Evolutionary conservation across 2,113 vertebrate genomes (phyloP).

Genomic region (Lichenostomus cassidix): DNA sequence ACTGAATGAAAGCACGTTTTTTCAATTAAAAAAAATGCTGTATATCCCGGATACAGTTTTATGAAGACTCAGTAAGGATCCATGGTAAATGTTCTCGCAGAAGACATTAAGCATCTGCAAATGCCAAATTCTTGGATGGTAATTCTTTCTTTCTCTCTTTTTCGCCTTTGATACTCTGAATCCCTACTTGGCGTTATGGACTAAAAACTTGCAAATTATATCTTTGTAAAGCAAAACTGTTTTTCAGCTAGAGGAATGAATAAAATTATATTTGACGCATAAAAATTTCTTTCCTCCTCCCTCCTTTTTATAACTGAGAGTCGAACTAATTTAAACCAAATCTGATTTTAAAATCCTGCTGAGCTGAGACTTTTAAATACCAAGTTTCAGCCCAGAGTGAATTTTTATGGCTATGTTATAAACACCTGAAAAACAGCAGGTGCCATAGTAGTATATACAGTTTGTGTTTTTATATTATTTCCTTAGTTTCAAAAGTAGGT

Average conservation of each 20-base stretch:
- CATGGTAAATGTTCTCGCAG: neutral
- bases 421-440: conserved; percentile 70
- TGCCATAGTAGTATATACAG: conserved; percentile 25
- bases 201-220: conserved; percentile 24
- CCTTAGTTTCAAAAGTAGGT: conserved; percentile 37
- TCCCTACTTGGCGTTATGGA: neutral
- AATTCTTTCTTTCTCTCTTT: neutral
- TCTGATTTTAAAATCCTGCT: conserved; percentile 57
- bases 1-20: conserved; percentile 16
- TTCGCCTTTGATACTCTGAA: neutral
- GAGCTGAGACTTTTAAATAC: conserved; percentile 60
- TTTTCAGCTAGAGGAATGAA: conserved; percentile 22
- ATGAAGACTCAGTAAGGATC: conserved; percentile 29
- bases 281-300: conserved; percentile 24
- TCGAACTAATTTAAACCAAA: conserved; percentile 57
- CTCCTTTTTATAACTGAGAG: conserved; percentile 34
- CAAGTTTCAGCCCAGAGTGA: conserved; percentile 47
- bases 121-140: neutral
- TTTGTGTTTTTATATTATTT: conserved; percentile 20
- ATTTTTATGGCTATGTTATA: conserved; percentile 64
- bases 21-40: conserved; percentile 17
- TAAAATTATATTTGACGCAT: conserved; percentile 22
- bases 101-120: conserved; percentile 38
- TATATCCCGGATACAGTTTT: neutral
- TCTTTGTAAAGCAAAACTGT: conserved; percentile 33